Base-by-base conservation (phyloP, 23 tunicate genomes). In the Styela clava region DNA sequence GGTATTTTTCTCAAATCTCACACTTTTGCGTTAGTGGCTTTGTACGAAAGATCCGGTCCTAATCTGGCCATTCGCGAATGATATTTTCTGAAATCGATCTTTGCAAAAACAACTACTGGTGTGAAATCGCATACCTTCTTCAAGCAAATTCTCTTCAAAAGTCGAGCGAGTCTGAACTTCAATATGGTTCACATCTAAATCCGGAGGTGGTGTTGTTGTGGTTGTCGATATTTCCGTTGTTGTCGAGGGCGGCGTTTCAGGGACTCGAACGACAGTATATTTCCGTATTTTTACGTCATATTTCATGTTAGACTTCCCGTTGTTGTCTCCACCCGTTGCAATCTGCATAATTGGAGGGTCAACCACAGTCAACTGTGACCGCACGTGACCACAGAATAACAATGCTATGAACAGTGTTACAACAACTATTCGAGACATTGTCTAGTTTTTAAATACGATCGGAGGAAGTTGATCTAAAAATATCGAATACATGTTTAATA, bases 281-380 rank as follows among this genome's bases (percentile, higher is more conserved):
- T 67, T 67, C 2, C 31, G 71, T 18, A 67, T 67, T 67, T 67
- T 67, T n/a, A 67, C 31, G 71, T 67, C 71, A 67, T 67, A 67
- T 67, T 67, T 27, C 24, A 16, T 67, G 24, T 67, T 22, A 27
- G 31, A 16, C 22, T 67, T 67, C 22, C 71, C 71, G 22, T 67
- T 67, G 71, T 67, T 67, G 9, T 44, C 56, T 7, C 56, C 56
- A n/a, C n/a, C n/a, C n/a, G n/a, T n/a, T 61, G n/a, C n/a, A 16
- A 67, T 24, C 16, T 22, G 31, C 31, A 67, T 29, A 22, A 67
- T 1, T 16, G 71, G 71, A 18, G 71, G 71, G 31, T 67, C 71
- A 22, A 67, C 71, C 16, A 24, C 71, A 25, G n/a, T 27, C 30
- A 25, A 25, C 31, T 67, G 71, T 67, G 71, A 25, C 19, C 16